Percentiles rank a stretch among this genome's conserved stretches.
Evolutionary conservation across 2,888 invertebrate genomes (phyloP).

Genomic region (Caenorhabditis uteleia): DNA sequence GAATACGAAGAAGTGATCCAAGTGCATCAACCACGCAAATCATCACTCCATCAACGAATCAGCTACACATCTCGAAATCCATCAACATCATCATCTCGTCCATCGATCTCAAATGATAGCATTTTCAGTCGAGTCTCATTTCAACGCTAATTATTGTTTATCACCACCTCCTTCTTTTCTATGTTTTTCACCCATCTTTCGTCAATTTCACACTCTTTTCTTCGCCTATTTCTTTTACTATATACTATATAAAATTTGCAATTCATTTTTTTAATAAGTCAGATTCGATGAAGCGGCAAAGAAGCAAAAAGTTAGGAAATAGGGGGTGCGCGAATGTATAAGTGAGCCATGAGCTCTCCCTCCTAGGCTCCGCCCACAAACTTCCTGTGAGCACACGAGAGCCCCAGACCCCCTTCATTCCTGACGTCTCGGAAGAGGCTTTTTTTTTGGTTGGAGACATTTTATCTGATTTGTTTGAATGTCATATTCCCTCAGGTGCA

Average conservation of each 20-base stretch:
- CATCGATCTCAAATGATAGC: not conserved
- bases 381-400: constrained; percentile 26
- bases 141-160: not conserved
- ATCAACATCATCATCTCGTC: not conserved
- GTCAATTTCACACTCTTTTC: too few species aligned
- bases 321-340: constrained; percentile 12
- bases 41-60: not conserved
- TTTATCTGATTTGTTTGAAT: constrained; percentile 7
- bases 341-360: constrained; percentile 8
- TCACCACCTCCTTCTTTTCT: too few species aligned
- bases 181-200: too few species aligned
- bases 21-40: not conserved
- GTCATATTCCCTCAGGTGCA: too few species aligned
- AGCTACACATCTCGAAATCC: too few species aligned
- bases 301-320: too few species aligned
- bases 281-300: too few species aligned
- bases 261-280: too few species aligned
- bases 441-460: not conserved
- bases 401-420: too few species aligned
- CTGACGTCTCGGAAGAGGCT: constrained; percentile 10
- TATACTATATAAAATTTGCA: too few species aligned
- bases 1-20: not conserved
- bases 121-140: constrained; percentile 6
- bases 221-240: too few species aligned
- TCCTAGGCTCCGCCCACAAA: constrained; percentile 30